Evolutionary conservation across 2,797 vertebrate species (phyloP).

Genomic region (Rhinophrynus dorsalis): DNA sequence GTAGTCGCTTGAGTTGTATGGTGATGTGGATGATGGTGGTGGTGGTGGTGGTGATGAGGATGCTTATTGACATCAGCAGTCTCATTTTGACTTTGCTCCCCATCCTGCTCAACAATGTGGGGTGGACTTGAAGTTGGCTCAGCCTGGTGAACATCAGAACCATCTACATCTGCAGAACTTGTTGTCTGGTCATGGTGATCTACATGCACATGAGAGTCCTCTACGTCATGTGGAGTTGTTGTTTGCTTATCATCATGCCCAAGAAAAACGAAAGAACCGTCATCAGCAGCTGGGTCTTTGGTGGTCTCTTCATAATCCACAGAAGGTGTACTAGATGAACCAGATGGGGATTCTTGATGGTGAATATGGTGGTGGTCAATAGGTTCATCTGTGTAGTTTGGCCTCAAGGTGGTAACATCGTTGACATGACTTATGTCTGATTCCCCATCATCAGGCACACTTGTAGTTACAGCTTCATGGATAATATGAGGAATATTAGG

Average conservation of each 20-base stretch:
- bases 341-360: background rate
- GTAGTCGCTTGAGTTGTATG: background rate
- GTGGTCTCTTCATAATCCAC: background rate
- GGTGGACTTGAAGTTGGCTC: background rate
- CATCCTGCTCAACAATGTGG: background rate
- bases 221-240: background rate
- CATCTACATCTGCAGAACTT: background rate
- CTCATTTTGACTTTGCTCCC: background rate
- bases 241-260: background rate
- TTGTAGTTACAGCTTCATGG: background rate
- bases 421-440: background rate
- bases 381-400: background rate
- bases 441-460: background rate
- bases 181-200: background rate
- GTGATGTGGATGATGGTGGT: background rate
- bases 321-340: background rate
- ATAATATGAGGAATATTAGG: background rate
- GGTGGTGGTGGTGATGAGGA: constrained; percentile 6
- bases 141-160: background rate
- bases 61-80: background rate
- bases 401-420: background rate
- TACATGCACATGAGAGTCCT: background rate
- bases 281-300: background rate
- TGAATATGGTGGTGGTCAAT: background rate
- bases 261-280: background rate